These are phyloP conservation scores for Todiramphus chloris DNA, from an alignment of 2,113 vertebrate genomes.

Conservation along the genomic window DNA sequence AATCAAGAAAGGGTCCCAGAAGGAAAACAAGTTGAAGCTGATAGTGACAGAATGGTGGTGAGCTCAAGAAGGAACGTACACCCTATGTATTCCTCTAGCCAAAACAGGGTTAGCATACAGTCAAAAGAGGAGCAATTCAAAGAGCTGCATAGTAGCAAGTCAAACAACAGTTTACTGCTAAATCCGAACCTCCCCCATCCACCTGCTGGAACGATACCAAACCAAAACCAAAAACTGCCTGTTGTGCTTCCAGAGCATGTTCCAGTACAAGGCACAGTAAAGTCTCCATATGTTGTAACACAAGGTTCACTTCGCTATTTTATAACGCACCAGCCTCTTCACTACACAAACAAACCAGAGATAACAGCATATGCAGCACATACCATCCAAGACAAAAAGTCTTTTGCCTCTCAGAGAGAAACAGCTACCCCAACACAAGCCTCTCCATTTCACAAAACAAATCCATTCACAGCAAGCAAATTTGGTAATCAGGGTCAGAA, in stretches of 20 bases:
- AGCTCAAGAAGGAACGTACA: not conserved
- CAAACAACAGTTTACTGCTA: slow-evolving; percentile 9
- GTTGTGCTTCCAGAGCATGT: not conserved
- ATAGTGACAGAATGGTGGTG: not conserved
- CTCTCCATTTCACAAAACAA: not conserved
- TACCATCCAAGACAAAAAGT: not conserved
- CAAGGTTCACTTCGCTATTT: not conserved
- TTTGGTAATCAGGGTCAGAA: not conserved
- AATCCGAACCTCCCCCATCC: not conserved
- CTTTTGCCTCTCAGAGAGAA: not conserved
- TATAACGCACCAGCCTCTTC: slow-evolving; percentile 31
- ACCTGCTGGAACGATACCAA: not conserved
- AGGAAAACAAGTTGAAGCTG: not conserved
- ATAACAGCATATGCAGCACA: slow-evolving; percentile 50
- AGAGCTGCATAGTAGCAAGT: not conserved
- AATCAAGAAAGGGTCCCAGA: not conserved
- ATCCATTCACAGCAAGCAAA: not conserved
- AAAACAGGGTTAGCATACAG: not conserved
- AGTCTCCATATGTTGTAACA: not conserved
- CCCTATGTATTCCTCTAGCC: not conserved
- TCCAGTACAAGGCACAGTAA: slow-evolving; percentile 14
- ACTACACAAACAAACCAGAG: slow-evolving; percentile 64
- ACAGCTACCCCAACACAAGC: not conserved
- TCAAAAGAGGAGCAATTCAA: not conserved
- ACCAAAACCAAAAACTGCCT: not conserved